A percentile compares a stretch with the other conserved stretches of the same genome.
Conservation (phyloP, 2,888 invertebrate genomes). For the Eucriotettix oculatus region DNA sequence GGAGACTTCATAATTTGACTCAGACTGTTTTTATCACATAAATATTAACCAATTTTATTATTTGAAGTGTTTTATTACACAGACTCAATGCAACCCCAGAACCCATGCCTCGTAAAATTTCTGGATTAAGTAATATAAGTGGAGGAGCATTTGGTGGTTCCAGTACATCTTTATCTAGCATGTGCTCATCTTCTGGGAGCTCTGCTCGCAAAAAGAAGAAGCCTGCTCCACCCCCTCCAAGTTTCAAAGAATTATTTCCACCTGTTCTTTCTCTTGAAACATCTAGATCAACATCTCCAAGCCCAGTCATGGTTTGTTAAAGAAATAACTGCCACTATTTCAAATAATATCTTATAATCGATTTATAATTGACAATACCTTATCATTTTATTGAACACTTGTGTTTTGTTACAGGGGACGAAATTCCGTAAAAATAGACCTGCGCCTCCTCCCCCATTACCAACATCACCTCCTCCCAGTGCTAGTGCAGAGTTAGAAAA, state of each 20-base stretch:
- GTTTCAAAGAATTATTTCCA: conserved; percentile 6
- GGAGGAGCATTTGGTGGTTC: conserved; percentile 13
- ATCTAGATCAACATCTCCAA: conserved; percentile 18
- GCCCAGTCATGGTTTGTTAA: conserved; percentile 9
- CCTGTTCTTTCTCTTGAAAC: conserved; percentile 21
- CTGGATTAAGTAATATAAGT: neutral
- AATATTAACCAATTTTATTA: no score
- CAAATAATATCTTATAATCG: no score
- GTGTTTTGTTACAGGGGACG: no score
- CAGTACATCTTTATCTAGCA: conserved; percentile 11
- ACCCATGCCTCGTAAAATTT: conserved; percentile 15
- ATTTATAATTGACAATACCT: no score
- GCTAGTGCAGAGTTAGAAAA: conserved; percentile 25
- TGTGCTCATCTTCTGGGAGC: conserved; percentile 19
- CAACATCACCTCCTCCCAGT: conserved; percentile 10
- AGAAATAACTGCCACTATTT: no score
- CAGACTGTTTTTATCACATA: no score
- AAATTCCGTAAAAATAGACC: conserved; percentile 37
- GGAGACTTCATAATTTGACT: no score
- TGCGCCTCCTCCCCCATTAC: conserved; percentile 44
- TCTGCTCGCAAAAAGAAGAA: conserved; percentile 40
- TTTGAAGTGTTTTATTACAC: conserved; percentile 16
- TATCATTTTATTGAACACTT: no score
- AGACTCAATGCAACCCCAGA: conserved; percentile 17
- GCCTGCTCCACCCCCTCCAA: conserved; percentile 46